Conservation (phyloP, 2,797 vertebrate species). For the Gephyroberyx darwinii region DNA sequence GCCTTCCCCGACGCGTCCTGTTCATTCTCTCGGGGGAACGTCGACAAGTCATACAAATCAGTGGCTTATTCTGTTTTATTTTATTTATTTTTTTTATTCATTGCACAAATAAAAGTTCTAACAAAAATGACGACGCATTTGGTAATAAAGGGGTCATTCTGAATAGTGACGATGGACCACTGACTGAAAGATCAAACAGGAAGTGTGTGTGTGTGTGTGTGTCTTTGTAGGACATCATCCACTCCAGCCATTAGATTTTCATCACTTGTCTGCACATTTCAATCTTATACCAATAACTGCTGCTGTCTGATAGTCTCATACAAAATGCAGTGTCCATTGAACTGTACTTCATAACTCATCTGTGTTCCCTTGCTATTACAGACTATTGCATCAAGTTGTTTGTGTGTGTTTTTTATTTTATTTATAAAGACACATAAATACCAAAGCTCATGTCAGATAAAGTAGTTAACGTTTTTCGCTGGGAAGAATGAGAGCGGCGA, state of each 20-base stretch:
- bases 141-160: neutral
- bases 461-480: too few species aligned
- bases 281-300: neutral
- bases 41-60: slow-evolving; percentile 6
- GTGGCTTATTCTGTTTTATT: neutral
- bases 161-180: neutral
- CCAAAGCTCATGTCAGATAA: too few species aligned
- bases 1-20: slow-evolving; percentile 24
- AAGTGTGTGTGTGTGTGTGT: too few species aligned
- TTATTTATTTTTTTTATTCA: neutral
- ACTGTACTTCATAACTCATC: neutral
- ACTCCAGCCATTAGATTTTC: neutral
- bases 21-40: neutral
- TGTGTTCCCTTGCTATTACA: neutral
- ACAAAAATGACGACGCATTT: neutral
- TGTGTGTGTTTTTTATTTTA: too few species aligned
- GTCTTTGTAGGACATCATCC: neutral
- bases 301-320: neutral
- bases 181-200: too few species aligned
- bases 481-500: neutral
- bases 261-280: neutral
- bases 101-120: neutral
- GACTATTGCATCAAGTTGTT: neutral
- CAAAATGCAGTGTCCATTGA: neutral
- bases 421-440: neutral